Evolutionary conservation across 1,140 invertebrate genomes (phyloP), one percentile per base, ranked within the genome.

Genomic region (Pseudomyrmex gracilis): DNA sequence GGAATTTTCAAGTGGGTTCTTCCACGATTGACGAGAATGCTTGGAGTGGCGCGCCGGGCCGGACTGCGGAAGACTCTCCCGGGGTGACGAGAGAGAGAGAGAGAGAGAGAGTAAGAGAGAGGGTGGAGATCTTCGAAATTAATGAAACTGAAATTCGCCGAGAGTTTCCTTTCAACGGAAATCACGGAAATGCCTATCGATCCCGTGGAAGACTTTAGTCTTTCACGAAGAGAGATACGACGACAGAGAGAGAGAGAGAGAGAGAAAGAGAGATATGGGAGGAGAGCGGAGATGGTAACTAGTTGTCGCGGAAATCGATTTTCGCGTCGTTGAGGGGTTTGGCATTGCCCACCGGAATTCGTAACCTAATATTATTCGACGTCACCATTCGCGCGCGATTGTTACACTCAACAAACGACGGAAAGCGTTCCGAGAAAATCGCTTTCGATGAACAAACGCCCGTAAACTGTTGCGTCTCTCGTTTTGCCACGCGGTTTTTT

Each of bases 331-430:
- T 55, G 74, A 49, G 13, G 68, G 68, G 53, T 73, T 51, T 66
- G 67, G 73, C 83, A 85, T 89, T 89, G 87, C 86, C 86, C 80
- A 83, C 17, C 76, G 87, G 87, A 87, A 89, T 89, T 89, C 83
- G 84, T 89, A 89, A 89, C 84, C 83, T 85, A 89, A 89, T 89
- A 89, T 87, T 87, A 89, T 89, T 85, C 80, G 86, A 85, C 87
- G 85, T 85, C 85, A 80, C 84, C 74, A 58, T 83, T 85, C 73
- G 68, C 68, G 13, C 70, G 20, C 70, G 84, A 87, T 89, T 89
- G 86, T 89, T 89, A 87, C 34, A 34, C 84, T 87, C 83, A 89
- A 89, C 86, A 87, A 34, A 85, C 76, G 84, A 57, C 58, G 51
- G 49, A 49, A 53, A 51, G 57, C 34, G 5, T 73, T 70, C 70